A percentile compares a stretch with the other conserved stretches of the same genome.
These are phyloP conservation scores for Cephus pygmeus DNA, from an alignment of 2,888 invertebrate genomes.

Conservation along the genomic window DNA sequence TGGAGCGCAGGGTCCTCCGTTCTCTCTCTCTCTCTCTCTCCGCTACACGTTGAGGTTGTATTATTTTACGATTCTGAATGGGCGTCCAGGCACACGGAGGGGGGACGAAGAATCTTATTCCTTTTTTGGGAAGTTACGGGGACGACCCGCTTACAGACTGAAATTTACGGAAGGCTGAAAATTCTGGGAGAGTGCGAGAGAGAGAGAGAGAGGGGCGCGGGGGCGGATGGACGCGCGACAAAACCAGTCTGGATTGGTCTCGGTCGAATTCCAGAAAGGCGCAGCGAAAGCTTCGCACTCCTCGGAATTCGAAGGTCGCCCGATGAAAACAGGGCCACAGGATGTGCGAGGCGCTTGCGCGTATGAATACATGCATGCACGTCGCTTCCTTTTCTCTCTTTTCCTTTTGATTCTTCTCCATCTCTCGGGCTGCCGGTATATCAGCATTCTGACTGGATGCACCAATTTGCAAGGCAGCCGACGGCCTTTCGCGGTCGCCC, in stretches of 20 bases:
- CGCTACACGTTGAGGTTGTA: neutral
- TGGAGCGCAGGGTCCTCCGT: neutral
- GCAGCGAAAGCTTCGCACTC: neutral
- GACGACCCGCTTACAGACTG: neutral
- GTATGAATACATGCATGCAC: neutral
- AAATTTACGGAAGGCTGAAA: neutral
- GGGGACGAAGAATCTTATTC: neutral
- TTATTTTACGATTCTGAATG: neutral
- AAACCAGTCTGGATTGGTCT: neutral
- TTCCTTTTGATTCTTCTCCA: neutral
- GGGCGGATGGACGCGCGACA: neutral
- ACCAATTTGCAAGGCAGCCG: slow-evolving; percentile 46
- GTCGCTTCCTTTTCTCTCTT: neutral
- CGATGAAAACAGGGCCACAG: neutral
- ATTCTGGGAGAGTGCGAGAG: neutral
- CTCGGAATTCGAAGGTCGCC: neutral
- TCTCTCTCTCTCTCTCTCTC: neutral
- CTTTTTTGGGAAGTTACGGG: neutral
- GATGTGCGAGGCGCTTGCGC: neutral
- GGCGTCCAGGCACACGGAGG: too few relatives aligned
- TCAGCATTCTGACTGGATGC: slow-evolving; percentile 23
- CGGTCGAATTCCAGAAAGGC: neutral
- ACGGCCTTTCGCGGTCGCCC: slow-evolving; percentile 31
- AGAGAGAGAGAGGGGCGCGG: neutral
- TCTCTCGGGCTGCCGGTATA: neutral